phyloP scores from a whole-genome alignment of 2,888 invertebrate genomes.

The Abscondita cerata region DNA sequence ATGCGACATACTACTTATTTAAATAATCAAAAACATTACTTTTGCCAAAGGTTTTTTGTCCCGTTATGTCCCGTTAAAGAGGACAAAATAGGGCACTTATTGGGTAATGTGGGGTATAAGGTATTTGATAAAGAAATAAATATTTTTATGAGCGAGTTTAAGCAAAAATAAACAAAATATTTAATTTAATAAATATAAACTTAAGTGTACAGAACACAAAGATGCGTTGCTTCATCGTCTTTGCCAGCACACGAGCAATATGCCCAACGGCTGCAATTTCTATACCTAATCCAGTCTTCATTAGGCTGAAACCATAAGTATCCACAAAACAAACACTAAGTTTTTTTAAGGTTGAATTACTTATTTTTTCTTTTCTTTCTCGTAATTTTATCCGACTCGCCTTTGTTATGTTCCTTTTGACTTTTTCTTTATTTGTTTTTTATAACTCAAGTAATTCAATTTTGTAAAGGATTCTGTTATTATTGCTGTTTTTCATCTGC shows the following conservation, averaged over 20 bases:
- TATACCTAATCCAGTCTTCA: background rate
- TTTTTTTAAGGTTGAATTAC: background rate
- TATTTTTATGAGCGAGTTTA: background rate
- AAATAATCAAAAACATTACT: no score
- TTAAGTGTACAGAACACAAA: background rate
- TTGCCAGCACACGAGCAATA: background rate
- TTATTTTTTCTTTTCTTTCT: background rate
- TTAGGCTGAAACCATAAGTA: background rate
- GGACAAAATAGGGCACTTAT: no score
- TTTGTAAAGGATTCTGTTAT: background rate
- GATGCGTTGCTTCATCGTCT: background rate
- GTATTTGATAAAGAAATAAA: background rate
- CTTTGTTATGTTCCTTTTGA: background rate
- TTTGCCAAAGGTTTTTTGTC: no score
- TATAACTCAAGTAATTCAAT: background rate
- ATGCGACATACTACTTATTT: background rate
- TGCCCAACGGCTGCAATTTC: background rate
- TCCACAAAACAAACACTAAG: background rate
- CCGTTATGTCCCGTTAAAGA: no score
- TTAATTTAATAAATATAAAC: no score
- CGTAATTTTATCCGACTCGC: background rate
- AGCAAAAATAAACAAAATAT: no score
- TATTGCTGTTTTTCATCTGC: background rate
- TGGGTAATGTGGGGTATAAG: background rate
- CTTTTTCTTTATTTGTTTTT: background rate